Base-by-base conservation (phyloP, 2,113 vertebrate species). In the Herpetotheres cachinnans region DNA sequence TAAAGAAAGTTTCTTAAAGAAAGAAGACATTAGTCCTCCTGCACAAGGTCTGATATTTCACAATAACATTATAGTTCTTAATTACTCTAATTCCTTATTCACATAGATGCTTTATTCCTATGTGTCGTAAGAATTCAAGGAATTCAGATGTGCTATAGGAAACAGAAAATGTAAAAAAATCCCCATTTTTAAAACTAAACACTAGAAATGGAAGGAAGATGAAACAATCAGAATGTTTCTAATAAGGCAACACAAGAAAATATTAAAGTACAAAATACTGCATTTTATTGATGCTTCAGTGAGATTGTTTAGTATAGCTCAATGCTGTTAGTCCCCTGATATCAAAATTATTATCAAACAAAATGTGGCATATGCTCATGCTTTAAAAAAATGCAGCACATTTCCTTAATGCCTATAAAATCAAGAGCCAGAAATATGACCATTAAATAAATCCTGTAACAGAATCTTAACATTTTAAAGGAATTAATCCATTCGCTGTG, bases 281-380 rank as follows among this genome's bases (percentile, higher is more conserved):
- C 27, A 76, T 61, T 95, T 93, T 95, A 95, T 34, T 95, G 61
- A 82, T 69, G 61, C 56, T 79, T 89, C 65, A 22, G 42, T 83
- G 66, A 90, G 50, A 90, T 26, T 26, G 21, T 29, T 91, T 54
- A 76, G 54, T 61, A 44, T 42, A 89, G 61, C 46, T 89, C 44
- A 73, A 36, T 61, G 81, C 86, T 84, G 36, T 91, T 79, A 87
- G 62, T 72, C 83, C 55, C 67, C 61, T 10, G 12, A 30, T 38
- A 91, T 16, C 56, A 80, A 76, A 79, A 78, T 63, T 9, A 56
- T 54, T 67, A 77, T 25, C 59, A 71, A 88, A 67, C 73, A 89
- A 59, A 81, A 81, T 5, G n/a, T 38, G 29, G 56, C 5, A 2
- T 62, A 82, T 58, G 49, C 36, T 72, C 74, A 36, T 34, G 40